A percentile compares a stretch with the other conserved stretches of the same genome.
Conservation (phyloP, 2,888 invertebrate genomes). For the Polietes domitor region DNA sequence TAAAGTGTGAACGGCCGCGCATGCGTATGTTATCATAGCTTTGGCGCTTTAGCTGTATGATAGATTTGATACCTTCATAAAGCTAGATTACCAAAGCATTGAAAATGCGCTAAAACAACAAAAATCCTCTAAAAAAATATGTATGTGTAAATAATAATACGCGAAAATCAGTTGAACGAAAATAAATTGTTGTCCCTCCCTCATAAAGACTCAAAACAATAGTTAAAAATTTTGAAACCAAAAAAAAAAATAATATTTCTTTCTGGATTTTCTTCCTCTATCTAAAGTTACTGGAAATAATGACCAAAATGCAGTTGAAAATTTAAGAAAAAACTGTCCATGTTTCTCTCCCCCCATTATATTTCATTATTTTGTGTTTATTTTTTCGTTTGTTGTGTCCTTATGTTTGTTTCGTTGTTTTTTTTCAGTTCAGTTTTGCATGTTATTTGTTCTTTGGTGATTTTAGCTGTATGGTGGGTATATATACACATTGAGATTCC, state of each 20-base stretch:
- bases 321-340: neutral
- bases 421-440: constrained; percentile 72
- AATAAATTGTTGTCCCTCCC: neutral
- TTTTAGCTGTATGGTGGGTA: constrained; percentile 86
- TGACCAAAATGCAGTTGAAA: too few relatives aligned
- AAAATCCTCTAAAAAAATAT: neutral
- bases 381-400: constrained; percentile 43
- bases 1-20: neutral
- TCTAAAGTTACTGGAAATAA: too few relatives aligned
- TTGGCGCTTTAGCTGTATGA: constrained; percentile 96
- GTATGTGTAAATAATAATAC: too few relatives aligned
- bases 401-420: constrained; percentile 53
- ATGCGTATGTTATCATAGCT: constrained; percentile 84
- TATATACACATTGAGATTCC: constrained; percentile 77
- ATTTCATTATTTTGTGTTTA: constrained; percentile 38
- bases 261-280: neutral
- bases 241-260: too few relatives aligned
- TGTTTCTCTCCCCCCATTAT: neutral
- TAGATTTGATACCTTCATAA: constrained; percentile 88
- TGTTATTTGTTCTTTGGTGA: constrained; percentile 86
- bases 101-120: constrained; percentile 76
- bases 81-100: constrained; percentile 97
- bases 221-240: too few relatives aligned
- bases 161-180: neutral
- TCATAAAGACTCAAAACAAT: neutral